Conservation (phyloP, 2,888 invertebrate genomes). For the Polymixis flavicincta region DNA sequence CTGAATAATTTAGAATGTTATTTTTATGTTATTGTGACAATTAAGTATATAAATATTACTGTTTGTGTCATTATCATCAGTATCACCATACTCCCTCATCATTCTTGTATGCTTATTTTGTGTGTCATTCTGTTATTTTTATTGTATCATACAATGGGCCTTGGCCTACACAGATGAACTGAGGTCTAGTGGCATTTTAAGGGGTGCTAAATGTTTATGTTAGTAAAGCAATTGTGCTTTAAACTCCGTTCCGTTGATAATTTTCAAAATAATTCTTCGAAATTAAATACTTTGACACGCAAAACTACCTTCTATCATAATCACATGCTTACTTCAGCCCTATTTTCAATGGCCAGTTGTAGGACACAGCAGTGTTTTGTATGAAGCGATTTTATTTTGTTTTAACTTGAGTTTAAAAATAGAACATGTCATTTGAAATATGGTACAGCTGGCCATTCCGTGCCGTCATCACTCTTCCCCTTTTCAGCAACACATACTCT, state of each 20-base stretch:
- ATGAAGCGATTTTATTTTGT: conserved; percentile 31
- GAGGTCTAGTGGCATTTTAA: not conserved
- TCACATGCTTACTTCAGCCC: conserved; percentile 81
- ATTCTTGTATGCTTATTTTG: conserved; percentile 63
- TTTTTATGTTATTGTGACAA: conserved; percentile 52
- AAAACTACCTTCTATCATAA: conserved; percentile 61
- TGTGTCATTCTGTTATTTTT: conserved; percentile 54
- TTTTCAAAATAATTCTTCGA: not conserved
- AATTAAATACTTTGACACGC: conserved; percentile 59
- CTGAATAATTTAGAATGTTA: conserved; percentile 38
- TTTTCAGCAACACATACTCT: conserved; percentile 93
- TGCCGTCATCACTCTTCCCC: conserved; percentile 82
- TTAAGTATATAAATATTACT: conserved; percentile 45
- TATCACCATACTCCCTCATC: conserved; percentile 53
- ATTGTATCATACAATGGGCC: conserved; percentile 37
- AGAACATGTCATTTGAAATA: conserved; percentile 24
- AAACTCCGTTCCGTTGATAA: not conserved
- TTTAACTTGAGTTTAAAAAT: conserved; percentile 29
- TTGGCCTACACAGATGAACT: not conserved
- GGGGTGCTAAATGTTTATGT: not conserved
- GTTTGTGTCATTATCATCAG: conserved; percentile 52
- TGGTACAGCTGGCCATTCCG: conserved; percentile 78
- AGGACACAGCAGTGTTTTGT: conserved; percentile 38
- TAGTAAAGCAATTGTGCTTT: not conserved
- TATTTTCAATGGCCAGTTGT: conserved; percentile 83